Conservation (phyloP, 2,797 vertebrate species). For the Cynodonichthys magdalenae region DNA sequence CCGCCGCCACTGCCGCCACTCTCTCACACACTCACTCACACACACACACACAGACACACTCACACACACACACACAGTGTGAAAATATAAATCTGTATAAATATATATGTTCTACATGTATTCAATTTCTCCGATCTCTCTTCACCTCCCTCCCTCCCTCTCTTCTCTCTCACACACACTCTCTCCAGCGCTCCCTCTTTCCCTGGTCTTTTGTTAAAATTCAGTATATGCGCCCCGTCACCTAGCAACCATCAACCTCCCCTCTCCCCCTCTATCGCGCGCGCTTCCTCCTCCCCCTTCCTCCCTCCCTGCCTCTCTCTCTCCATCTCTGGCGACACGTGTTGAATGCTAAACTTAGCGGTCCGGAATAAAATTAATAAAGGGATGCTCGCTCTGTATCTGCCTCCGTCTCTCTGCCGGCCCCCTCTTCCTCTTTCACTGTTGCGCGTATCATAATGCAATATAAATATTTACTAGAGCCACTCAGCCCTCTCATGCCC, state of each 20-base stretch:
- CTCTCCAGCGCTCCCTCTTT: conserved; percentile 76
- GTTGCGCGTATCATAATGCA: conserved; percentile 81
- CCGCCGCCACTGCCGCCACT: conserved; percentile 49
- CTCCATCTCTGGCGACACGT: conserved; percentile 87
- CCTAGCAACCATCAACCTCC: conserved; percentile 88
- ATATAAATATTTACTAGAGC: conserved; percentile 88
- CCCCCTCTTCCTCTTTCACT: conserved; percentile 55
- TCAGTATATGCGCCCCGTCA: conserved; percentile 89
- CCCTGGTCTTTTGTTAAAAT: conserved; percentile 89
- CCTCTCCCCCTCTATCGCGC: conserved; percentile 70
- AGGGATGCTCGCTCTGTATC: conserved; percentile 74
- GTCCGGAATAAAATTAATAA: conserved; percentile 85
- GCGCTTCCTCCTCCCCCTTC: conserved; percentile 35
- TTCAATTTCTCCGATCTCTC: conserved; percentile 82
- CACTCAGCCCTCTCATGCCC: conserved; percentile 78
- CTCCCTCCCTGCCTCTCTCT: conserved; percentile 56
- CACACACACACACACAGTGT: conserved; percentile 45
- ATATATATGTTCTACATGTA: conserved; percentile 85
- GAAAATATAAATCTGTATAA: conserved; percentile 77
- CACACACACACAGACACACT: conserved; percentile 32
- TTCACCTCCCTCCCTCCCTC: conserved; percentile 65
- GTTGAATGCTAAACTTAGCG: conserved; percentile 91
- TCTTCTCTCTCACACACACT: conserved; percentile 68
- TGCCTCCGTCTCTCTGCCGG: conserved; percentile 40
- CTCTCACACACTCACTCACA: conserved; percentile 27